Percentiles rank a stretch among this genome's conserved stretches.
phyloP scores from a whole-genome alignment of 1,140 invertebrate genomes.

The Penaeus japonicus region DNA sequence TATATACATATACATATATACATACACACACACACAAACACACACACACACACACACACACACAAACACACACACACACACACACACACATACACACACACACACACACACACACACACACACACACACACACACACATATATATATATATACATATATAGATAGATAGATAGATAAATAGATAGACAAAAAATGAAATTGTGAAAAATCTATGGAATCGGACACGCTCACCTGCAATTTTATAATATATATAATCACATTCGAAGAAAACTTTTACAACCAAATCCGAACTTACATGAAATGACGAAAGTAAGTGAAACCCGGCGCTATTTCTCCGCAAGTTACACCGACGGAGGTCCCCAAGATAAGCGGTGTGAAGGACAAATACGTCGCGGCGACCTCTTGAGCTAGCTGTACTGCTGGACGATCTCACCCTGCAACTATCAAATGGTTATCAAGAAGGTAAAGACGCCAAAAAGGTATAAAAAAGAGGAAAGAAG shows the following conservation, averaged over 20 bases:
- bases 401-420: conserved; percentile 87
- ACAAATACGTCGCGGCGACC: conserved; percentile 79
- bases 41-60: too few species aligned
- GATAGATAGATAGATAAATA: background rate
- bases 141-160: background rate
- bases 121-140: conserved; percentile 6
- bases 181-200: background rate
- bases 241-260: too few species aligned
- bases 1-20: too few species aligned
- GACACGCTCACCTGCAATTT: too few species aligned
- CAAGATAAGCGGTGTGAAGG: conserved; percentile 43
- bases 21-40: too few species aligned
- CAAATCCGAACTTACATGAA: background rate
- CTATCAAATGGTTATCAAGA: conserved; percentile 87
- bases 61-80: too few species aligned
- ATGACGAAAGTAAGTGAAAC: background rate
- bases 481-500: background rate
- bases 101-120: conserved; percentile 11
- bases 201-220: too few species aligned
- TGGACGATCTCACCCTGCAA: conserved; percentile 80
- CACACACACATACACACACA: background rate
- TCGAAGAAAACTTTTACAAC: too few species aligned
- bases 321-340: background rate
- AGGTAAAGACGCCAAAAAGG: conserved; percentile 66
- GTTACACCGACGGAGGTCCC: conserved; percentile 47